phyloP scores from a whole-genome alignment of 2,888 invertebrate genomes.

The Petrolisthes cinctipes region DNA sequence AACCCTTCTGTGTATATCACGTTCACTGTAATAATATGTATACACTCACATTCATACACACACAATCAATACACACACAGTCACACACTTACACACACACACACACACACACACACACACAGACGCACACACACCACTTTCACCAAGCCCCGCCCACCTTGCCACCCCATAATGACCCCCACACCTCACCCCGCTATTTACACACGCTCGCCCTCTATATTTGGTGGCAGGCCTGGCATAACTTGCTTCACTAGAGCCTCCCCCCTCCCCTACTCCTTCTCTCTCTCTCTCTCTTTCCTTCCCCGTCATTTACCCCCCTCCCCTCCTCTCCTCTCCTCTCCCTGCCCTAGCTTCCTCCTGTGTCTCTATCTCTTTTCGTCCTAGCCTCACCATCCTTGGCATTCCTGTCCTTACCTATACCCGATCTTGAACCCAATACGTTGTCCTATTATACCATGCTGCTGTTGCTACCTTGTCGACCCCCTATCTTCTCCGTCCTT shows the following conservation, averaged over 20 bases:
- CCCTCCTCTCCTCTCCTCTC: not conserved
- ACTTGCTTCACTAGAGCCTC: conserved; percentile 14
- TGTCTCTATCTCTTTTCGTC: too few species aligned
- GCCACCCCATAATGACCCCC: conserved; percentile 13
- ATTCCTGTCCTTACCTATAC: too few species aligned
- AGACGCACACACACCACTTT: conserved; percentile 30
- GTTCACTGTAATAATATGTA: too few species aligned
- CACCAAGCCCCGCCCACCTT: conserved; percentile 14
- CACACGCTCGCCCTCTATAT: conserved; percentile 33
- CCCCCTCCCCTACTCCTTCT: conserved; percentile 7
- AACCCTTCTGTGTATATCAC: too few species aligned
- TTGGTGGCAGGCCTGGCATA: conserved; percentile 28
- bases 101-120: conserved; percentile 30
- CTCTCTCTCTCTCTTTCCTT: conserved; percentile 14
- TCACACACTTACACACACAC: conserved; percentile 7
- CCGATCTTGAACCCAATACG: too few species aligned
- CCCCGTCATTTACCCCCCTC: conserved; percentile 6
- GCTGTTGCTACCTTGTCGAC: too few species aligned
- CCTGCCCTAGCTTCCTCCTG: not conserved
- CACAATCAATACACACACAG: not conserved
- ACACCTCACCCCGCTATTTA: conserved; percentile 33
- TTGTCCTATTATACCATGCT: too few species aligned
- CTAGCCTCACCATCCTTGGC: too few species aligned
- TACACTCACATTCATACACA: too few species aligned
- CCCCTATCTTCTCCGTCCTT: too few species aligned